These are phyloP conservation scores for Drosophila lini DNA, from an alignment of 1,140 invertebrate genomes.

Conservation along the genomic window DNA sequence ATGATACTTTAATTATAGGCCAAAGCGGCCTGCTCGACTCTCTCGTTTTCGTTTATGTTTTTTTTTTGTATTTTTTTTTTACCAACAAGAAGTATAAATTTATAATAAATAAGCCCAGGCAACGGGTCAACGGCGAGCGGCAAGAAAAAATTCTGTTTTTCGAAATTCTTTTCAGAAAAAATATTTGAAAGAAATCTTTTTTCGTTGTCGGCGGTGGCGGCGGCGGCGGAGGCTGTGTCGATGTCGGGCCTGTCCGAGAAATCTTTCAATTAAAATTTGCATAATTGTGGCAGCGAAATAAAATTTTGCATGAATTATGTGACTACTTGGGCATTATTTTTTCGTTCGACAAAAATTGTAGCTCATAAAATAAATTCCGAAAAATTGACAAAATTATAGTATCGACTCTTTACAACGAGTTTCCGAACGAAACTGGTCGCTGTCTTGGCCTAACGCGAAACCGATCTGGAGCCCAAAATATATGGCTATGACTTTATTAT, in stretches of 20 bases:
- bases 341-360: constrained; percentile 64
- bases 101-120: constrained; percentile 69
- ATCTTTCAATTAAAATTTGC: constrained; percentile 82
- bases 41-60: constrained; percentile 29
- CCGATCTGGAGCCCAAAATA: constrained; percentile 71
- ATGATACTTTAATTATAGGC: constrained; percentile 82
- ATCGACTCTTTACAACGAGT: constrained; percentile 70
- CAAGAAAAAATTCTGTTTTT: constrained; percentile 38
- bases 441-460: constrained; percentile 67
- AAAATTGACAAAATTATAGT: constrained; percentile 82
- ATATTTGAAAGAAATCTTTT: constrained; percentile 51
- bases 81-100: constrained; percentile 56
- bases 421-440: constrained; percentile 70
- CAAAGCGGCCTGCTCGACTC: constrained; percentile 30
- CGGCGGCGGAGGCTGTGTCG: constrained; percentile 14
- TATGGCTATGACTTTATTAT: constrained; percentile 80
- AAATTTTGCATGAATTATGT: constrained; percentile 80
- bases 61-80: constrained; percentile 1
- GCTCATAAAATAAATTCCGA: constrained; percentile 81
- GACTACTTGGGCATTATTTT: constrained; percentile 80
- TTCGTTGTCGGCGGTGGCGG: constrained; percentile 13
- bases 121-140: constrained; percentile 44
- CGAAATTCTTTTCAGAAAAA: constrained; percentile 62
- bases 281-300: constrained; percentile 73
- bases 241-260: constrained; percentile 31